Percentiles rank a stretch among this genome's conserved stretches.
phyloP scores from a whole-genome alignment of 2,888 invertebrate species.

The Meiosimyza platycephala region DNA sequence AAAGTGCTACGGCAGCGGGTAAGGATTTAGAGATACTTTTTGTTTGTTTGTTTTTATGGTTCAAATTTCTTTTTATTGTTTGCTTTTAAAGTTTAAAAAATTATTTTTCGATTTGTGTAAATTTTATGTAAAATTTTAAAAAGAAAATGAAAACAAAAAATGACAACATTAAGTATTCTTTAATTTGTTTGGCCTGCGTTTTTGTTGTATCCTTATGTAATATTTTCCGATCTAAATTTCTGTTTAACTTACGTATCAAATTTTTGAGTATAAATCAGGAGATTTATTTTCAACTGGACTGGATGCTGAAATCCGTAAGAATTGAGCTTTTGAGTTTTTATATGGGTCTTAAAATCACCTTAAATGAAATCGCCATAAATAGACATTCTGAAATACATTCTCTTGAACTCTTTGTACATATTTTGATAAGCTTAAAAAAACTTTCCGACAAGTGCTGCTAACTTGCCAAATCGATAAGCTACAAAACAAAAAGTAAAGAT shows the following conservation, averaged over 20 bases:
- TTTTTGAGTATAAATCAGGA: background rate
- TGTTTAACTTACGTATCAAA: too few species aligned
- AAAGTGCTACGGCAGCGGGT: constrained; percentile 88
- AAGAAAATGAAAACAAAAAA: constrained; percentile 19
- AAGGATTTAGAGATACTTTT: constrained; percentile 69
- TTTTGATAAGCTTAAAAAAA: too few species aligned
- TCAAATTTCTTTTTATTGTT: background rate
- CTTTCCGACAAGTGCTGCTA: too few species aligned
- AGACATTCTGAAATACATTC: too few species aligned
- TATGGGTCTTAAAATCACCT: too few species aligned
- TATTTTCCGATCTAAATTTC: background rate
- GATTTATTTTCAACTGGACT: too few species aligned
- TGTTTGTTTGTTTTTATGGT: constrained; percentile 29
- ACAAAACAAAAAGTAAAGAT: too few species aligned
- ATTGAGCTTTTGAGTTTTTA: too few species aligned
- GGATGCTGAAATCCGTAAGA: too few species aligned
- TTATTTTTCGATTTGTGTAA: background rate
- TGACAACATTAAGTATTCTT: constrained; percentile 18
- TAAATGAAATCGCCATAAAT: too few species aligned
- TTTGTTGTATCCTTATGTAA: background rate
- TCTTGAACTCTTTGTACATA: too few species aligned
- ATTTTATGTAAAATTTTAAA: constrained; percentile 5
- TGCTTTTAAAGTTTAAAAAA: background rate
- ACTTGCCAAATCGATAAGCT: too few species aligned
- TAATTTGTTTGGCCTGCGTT: constrained; percentile 18